Conservation (phyloP, 2,888 invertebrate genomes). For the Leucoma salicis region DNA sequence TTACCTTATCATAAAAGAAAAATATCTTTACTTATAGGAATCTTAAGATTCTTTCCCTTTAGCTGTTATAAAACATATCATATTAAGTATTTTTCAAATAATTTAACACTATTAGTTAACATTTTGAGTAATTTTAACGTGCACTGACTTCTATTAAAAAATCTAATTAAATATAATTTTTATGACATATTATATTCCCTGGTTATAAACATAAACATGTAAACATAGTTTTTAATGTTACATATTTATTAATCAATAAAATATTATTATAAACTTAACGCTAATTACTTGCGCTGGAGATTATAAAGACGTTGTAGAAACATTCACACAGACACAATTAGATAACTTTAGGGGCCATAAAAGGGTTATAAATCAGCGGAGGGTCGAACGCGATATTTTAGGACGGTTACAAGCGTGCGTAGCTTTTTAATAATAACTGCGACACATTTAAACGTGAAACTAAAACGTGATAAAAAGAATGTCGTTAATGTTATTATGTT, state of each 20-base stretch:
- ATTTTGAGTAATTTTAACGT: too few relatives aligned
- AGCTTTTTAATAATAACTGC: slow-evolving; percentile 1
- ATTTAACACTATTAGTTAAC: too few relatives aligned
- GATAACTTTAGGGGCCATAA: slow-evolving; percentile 76
- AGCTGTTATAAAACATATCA: too few relatives aligned
- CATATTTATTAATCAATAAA: slow-evolving; percentile 12
- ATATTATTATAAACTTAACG: slow-evolving; percentile 57
- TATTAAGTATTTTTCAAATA: too few relatives aligned
- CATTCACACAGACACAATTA: slow-evolving; percentile 66
- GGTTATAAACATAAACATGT: slow-evolving; percentile 10
- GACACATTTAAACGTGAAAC: neutral
- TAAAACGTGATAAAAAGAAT: neutral
- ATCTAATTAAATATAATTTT: slow-evolving; percentile 3
- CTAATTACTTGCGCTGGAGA: slow-evolving; percentile 69
- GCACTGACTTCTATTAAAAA: neutral
- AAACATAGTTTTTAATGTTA: slow-evolving; percentile 8
- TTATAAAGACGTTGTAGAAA: slow-evolving; percentile 49
- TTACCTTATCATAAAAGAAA: too few relatives aligned
- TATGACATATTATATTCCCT: slow-evolving; percentile 4
- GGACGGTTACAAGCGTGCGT: slow-evolving; percentile 35
- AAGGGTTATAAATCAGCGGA: slow-evolving; percentile 71
- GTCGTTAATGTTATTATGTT: neutral
- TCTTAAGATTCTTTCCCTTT: too few relatives aligned
- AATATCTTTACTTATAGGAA: too few relatives aligned
- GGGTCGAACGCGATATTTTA: slow-evolving; percentile 63